A percentile compares a stretch with the other conserved stretches of the same genome.
Conservation (phyloP, 2,888 invertebrate genomes). For the Drosophila macrothrix region DNA sequence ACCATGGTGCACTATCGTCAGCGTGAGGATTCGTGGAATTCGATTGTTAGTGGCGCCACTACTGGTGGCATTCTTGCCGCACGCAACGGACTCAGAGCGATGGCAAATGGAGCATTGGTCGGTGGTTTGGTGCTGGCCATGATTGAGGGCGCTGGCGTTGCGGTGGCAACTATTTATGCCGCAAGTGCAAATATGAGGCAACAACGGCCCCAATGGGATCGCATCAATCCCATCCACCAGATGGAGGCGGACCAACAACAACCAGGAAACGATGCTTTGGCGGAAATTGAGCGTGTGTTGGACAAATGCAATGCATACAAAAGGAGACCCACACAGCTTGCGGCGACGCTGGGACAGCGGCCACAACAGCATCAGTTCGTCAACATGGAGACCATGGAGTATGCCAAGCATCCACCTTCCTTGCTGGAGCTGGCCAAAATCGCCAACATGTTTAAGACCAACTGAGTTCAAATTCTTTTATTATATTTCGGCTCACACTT, state of each 20-base stretch:
- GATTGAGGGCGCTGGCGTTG: constrained; percentile 67
- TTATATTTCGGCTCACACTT: constrained; percentile 2
- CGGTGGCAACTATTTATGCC: constrained; percentile 70
- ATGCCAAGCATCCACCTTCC: constrained; percentile 35
- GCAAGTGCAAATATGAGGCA: constrained; percentile 15
- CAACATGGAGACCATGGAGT: background rate
- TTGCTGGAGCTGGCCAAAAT: constrained; percentile 54
- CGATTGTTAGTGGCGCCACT: constrained; percentile 66
- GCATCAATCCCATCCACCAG: background rate
- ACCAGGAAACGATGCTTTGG: constrained; percentile 33
- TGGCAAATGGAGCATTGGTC: constrained; percentile 68
- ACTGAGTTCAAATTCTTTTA: background rate
- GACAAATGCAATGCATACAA: constrained; percentile 49
- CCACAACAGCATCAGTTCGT: background rate
- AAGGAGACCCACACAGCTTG: background rate
- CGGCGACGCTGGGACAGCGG: background rate
- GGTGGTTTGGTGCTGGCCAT: constrained; percentile 68
- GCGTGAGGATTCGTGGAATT: constrained; percentile 67
- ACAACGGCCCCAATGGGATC: constrained; percentile 58
- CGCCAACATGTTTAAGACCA: constrained; percentile 52
- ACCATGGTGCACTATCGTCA: constrained; percentile 62
- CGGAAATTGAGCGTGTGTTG: constrained; percentile 54
- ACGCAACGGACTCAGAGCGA: constrained; percentile 65
- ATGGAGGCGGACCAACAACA: background rate
- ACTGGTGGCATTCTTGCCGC: constrained; percentile 69